phyloP scores from a whole-genome alignment of 2,113 vertebrate species.

The Phycodurus eques region DNA sequence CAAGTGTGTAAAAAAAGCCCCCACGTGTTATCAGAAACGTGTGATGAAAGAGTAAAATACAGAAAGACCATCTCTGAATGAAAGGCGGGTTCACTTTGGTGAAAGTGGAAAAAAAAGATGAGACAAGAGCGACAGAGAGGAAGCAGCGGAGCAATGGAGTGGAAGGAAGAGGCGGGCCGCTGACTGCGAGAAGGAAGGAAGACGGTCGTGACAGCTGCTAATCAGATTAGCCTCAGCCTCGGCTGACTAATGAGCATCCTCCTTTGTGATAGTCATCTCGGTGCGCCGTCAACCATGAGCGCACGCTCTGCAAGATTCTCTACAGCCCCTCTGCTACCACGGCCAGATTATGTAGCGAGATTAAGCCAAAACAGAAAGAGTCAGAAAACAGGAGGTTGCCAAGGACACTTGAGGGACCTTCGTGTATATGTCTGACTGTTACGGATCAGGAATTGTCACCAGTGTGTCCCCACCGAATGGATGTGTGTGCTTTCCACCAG shows the following conservation, averaged over 20 bases:
- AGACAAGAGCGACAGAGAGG: constrained; percentile 29
- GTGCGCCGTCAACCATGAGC: constrained; percentile 67
- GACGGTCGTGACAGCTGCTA: constrained; percentile 72
- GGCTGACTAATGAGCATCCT: constrained; percentile 76
- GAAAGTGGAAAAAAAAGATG: constrained; percentile 13
- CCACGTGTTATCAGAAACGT: too few relatives aligned
- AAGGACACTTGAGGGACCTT: constrained; percentile 58
- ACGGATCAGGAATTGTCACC: constrained; percentile 63
- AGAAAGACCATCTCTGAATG: not conserved
- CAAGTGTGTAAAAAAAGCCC: too few relatives aligned
- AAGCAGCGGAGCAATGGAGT: constrained; percentile 47
- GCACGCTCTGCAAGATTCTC: constrained; percentile 64
- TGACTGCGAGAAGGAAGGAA: constrained; percentile 65
- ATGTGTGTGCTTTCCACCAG: constrained; percentile 45
- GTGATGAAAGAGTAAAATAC: too few relatives aligned
- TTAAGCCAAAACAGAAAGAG: constrained; percentile 56
- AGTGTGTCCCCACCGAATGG: constrained; percentile 48
- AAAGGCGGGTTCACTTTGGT: constrained; percentile 9
- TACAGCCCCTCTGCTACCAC: constrained; percentile 52
- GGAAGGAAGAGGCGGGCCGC: constrained; percentile 53
- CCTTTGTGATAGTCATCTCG: constrained; percentile 72
- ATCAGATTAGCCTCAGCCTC: constrained; percentile 76
- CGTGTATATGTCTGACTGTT: constrained; percentile 62
- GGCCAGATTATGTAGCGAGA: constrained; percentile 67
- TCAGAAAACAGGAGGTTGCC: constrained; percentile 20